Evolutionary conservation across 1,140 invertebrate species (phyloP), one percentile per base, ranked within the genome.

Genomic region (Ceratina japonica): DNA sequence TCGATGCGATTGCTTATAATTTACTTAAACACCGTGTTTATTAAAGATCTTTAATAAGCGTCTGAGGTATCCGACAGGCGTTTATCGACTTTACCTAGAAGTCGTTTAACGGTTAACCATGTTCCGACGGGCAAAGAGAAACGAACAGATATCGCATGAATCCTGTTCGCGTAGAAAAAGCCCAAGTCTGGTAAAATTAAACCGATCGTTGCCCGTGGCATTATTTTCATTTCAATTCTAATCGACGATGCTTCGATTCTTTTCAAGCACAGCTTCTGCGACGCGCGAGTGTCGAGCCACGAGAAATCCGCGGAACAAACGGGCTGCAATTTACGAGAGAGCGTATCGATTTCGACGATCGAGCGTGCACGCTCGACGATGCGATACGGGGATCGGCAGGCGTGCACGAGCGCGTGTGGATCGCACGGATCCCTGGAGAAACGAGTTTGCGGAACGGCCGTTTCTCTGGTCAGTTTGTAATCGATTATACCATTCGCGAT

Each of bases 31-130:
- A 18, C 4, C 20, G 27, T 52, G 37, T 63, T 37, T 31, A 74
- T 54, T 54, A 63, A 63, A 74, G 52, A 74, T 52, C 15, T 4
- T 52, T 74, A 74, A 74, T 74, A 63, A 74, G 59, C 71, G 71
- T 52, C 37, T 24, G 59, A 18, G 27, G 27, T 12, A 27, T 18
- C 18, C 7, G 24, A 27, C 16, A 2, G 59, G 13, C 18, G 24
- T 74, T 59, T 59, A 59, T 71, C 56, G 56, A 20, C 12, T 49
- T 1, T 74, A 27, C 71, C 20, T 54, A 59, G 69, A n/a, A 56
- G 44, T 27, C 52, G 3, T 66, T 68, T 75, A 31, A 68, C 52
- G 63, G 62, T 68, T 68, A 75, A 75, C 73, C 18, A 8, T 4
- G 22, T 37, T 74, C 10, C 10, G 63, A 31, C 49, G 51, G 22